phyloP scores from a whole-genome alignment of 2,797 vertebrate genomes.

The Pseudochromis fuscus region DNA sequence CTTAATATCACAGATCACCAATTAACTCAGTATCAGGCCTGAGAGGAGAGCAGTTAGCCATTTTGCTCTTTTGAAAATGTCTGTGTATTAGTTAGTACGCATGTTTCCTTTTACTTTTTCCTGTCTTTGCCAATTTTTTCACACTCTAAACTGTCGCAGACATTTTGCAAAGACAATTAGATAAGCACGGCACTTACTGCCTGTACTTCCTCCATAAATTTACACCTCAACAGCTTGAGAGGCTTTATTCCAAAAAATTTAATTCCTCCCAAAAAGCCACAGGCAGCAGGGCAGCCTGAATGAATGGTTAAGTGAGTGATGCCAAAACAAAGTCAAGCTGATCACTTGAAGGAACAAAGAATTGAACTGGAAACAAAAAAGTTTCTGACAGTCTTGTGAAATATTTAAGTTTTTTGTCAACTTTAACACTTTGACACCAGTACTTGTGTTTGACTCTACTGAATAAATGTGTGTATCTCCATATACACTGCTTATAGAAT shows the following conservation, averaged over 20 bases:
- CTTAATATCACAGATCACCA: conserved; percentile 41
- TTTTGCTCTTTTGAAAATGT: conserved; percentile 44
- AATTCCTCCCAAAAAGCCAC: conserved; percentile 7
- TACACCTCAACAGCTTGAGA: conserved; percentile 28
- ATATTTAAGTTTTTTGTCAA: background rate
- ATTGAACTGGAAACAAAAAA: background rate
- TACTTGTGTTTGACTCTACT: background rate
- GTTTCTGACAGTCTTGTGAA: background rate
- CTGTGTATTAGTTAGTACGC: background rate
- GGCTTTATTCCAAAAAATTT: conserved; percentile 17
- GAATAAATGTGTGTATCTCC: no score
- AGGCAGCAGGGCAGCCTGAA: conserved; percentile 9
- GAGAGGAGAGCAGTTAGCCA: conserved; percentile 21
- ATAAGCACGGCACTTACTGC: conserved; percentile 22
- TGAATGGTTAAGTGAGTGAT: conserved; percentile 3
- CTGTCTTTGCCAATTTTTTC: conserved; percentile 2
- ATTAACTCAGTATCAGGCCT: conserved; percentile 38
- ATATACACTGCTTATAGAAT: no score
- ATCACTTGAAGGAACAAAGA: conserved; percentile 14
- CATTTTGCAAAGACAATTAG: conserved; percentile 40
- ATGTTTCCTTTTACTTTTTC: conserved; percentile 13
- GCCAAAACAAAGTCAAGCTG: conserved; percentile 7
- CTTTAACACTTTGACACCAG: background rate
- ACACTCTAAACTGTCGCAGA: conserved; percentile 1
- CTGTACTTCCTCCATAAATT: conserved; percentile 35